Evolutionary conservation across 2,113 vertebrate species (phyloP).

Genomic region (Ciconia maguari): DNA sequence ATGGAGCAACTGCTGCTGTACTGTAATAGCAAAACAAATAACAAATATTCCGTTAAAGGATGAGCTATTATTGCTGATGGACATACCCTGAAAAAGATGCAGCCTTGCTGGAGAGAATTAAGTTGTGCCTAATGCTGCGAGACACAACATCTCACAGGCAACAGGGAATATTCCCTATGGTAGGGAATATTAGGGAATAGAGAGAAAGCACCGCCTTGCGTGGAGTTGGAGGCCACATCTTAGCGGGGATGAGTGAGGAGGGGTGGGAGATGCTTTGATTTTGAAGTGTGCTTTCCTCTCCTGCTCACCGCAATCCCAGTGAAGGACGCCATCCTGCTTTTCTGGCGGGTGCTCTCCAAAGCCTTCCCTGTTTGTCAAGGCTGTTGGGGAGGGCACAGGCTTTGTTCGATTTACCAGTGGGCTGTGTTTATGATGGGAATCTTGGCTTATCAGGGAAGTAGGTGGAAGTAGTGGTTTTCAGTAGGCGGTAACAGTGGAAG

Average conservation of each 20-base stretch:
- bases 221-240: neutral
- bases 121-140: neutral
- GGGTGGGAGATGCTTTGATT: neutral
- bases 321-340: neutral
- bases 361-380: neutral
- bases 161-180: neutral
- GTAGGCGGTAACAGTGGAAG: neutral
- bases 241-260: neutral
- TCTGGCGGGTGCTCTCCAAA: accelerated
- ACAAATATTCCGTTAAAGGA: neutral
- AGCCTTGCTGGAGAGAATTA: neutral
- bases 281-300: neutral
- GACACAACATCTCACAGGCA: neutral
- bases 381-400: neutral
- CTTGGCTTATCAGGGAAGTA: accelerated
- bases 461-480: neutral
- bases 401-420: neutral
- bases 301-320: accelerated
- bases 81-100: neutral
- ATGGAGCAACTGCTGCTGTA: neutral
- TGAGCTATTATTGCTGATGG: neutral
- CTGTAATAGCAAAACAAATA: neutral
- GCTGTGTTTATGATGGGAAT: neutral
- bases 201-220: neutral
- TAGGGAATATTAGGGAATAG: neutral